These are phyloP conservation scores for Philereme transversata DNA, from an alignment of 2,888 invertebrate genomes.

Conservation along the genomic window DNA sequence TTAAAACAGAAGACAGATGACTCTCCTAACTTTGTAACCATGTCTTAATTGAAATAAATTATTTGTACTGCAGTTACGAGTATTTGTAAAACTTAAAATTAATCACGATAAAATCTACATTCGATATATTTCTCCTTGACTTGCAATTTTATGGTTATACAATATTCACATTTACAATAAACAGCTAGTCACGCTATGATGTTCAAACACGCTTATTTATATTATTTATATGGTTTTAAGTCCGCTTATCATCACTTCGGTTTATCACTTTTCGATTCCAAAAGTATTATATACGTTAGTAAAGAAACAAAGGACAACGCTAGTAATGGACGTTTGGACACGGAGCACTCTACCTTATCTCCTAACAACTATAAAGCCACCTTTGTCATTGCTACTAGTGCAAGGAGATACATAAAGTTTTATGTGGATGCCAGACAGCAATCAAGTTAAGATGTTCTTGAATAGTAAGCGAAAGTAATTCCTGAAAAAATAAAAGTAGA, in stretches of 20 bases:
- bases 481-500: constrained; percentile 2
- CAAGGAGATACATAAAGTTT: constrained; percentile 45
- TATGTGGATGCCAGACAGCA: constrained; percentile 27
- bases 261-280: constrained; percentile 21
- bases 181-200: constrained; percentile 28
- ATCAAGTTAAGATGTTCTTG: constrained; percentile 23
- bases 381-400: constrained; percentile 67
- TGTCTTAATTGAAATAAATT: too few species aligned
- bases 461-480: constrained; percentile 30
- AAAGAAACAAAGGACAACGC: constrained; percentile 62
- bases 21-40: background rate
- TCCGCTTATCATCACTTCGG: constrained; percentile 11
- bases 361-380: constrained; percentile 68
- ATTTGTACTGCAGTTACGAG: background rate
- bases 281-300: constrained; percentile 41
- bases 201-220: constrained; percentile 7
- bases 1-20: background rate
- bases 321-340: constrained; percentile 73
- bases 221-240: background rate
- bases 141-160: constrained; percentile 34
- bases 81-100: constrained; percentile 35
- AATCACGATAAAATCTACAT: constrained; percentile 45
- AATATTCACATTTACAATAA: constrained; percentile 9
- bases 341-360: constrained; percentile 63
- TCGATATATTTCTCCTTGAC: constrained; percentile 30